Evolutionary conservation across 2,113 vertebrate genomes (phyloP).

Genomic region (Herpailurus yagouaroundi): DNA sequence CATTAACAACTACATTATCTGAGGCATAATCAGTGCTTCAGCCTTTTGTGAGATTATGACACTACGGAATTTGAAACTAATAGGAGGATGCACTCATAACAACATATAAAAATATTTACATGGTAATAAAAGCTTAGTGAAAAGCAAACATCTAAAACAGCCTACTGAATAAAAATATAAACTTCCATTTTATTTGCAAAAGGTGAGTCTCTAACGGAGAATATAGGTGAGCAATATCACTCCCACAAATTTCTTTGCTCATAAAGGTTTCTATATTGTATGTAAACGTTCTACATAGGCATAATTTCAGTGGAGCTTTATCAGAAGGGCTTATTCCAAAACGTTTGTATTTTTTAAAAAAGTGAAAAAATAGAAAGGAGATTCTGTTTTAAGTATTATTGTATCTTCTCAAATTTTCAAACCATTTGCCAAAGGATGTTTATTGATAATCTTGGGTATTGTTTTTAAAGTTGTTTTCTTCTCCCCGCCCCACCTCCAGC

Average conservation of each 20-base stretch:
- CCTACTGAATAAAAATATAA: constrained; percentile 49
- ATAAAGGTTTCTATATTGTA: not conserved
- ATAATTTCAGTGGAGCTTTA: not conserved
- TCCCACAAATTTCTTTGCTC: not conserved
- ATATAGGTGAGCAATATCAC: not conserved
- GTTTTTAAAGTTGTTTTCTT: not conserved
- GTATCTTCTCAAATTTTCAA: not conserved
- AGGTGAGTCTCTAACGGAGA: constrained; percentile 35
- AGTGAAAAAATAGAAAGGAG: not conserved
- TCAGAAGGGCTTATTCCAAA: not conserved
- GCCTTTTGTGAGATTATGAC: constrained; percentile 83
- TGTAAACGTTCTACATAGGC: not conserved
- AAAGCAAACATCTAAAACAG: constrained; percentile 62
- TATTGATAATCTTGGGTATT: not conserved
- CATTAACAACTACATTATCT: constrained; percentile 90
- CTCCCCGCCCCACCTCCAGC: not conserved
- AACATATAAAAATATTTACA: constrained; percentile 79
- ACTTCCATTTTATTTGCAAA: constrained; percentile 33
- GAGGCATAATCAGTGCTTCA: constrained; percentile 86
- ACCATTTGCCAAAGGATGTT: not conserved
- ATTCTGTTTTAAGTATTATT: not conserved
- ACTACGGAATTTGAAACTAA: constrained; percentile 80
- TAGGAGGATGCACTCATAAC: constrained; percentile 57
- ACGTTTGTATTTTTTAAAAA: not conserved
- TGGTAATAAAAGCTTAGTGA: constrained; percentile 58